A percentile compares a stretch with the other conserved stretches of the same genome.
phyloP scores from a whole-genome alignment of 2,888 invertebrate genomes.

The Erebia palarica region DNA sequence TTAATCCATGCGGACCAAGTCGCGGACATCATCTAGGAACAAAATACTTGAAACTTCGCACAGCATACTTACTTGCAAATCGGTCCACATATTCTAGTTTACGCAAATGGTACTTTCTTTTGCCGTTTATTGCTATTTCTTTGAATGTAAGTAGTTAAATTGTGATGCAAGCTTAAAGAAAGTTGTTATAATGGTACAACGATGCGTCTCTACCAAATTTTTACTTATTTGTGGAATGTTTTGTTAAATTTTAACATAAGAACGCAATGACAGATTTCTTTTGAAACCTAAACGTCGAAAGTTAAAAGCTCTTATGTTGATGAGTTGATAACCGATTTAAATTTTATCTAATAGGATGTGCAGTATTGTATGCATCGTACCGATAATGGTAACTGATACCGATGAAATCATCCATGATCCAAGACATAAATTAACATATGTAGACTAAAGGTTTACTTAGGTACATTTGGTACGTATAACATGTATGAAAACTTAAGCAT shows the following conservation, averaged over 20 bases:
- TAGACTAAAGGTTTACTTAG: too few relatives aligned
- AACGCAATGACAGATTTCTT: neutral
- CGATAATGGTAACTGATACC: too few relatives aligned
- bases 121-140: slow-evolving; percentile 8
- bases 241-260: neutral
- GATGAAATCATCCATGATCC: too few relatives aligned
- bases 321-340: neutral
- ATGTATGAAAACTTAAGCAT: too few relatives aligned
- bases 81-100: neutral
- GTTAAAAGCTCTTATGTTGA: neutral
- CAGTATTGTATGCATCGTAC: too few relatives aligned
- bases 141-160: slow-evolving; percentile 22
- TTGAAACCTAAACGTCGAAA: neutral
- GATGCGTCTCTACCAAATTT: neutral
- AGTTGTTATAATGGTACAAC: slow-evolving; percentile 20
- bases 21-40: neutral
- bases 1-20: too few relatives aligned
- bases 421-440: too few relatives aligned
- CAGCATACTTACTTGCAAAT: neutral
- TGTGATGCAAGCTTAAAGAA: slow-evolving; percentile 28
- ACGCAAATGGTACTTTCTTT: slow-evolving; percentile 16
- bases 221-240: neutral
- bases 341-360: neutral
- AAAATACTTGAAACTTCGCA: neutral
- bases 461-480: too few relatives aligned